Evolutionary conservation across 2,888 invertebrate species (phyloP).

Genomic region (Agrochola lychnidis): DNA sequence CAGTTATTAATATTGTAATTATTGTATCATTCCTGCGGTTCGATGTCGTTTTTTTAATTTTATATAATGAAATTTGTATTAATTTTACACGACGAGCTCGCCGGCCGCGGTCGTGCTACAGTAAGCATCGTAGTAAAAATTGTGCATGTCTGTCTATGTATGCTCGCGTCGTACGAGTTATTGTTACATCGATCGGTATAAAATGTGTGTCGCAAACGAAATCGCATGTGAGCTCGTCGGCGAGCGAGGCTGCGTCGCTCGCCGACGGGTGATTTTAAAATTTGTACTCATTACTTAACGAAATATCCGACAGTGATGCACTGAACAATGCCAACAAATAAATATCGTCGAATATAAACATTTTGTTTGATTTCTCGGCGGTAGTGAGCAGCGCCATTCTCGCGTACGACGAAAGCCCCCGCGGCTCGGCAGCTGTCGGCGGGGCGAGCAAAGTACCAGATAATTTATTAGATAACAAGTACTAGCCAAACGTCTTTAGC

Average conservation of each 20-base stretch:
- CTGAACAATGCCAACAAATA: slow-evolving; percentile 91
- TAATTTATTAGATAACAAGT: too few species aligned
- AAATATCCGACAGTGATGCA: slow-evolving; percentile 91
- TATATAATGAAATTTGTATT: slow-evolving; percentile 91
- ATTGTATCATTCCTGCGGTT: slow-evolving; percentile 91
- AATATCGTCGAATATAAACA: slow-evolving; percentile 90
- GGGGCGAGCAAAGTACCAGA: too few species aligned
- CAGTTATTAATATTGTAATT: slow-evolving; percentile 91
- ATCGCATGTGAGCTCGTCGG: slow-evolving; percentile 89
- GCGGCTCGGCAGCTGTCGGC: slow-evolving; percentile 90
- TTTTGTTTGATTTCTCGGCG: slow-evolving; percentile 83
- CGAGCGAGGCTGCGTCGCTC: slow-evolving; percentile 84
- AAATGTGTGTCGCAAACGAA: slow-evolving; percentile 90
- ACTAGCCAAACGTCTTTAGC: too few species aligned
- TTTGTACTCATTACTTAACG: slow-evolving; percentile 91
- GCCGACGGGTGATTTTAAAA: slow-evolving; percentile 88
- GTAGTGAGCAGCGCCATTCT: slow-evolving; percentile 88
- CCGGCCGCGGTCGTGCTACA: slow-evolving; percentile 89
- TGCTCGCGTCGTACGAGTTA: slow-evolving; percentile 91
- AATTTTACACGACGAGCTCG: slow-evolving; percentile 90
- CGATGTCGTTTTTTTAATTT: slow-evolving; percentile 91
- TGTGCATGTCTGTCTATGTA: slow-evolving; percentile 91
- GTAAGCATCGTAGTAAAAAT: slow-evolving; percentile 89
- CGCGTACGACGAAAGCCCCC: slow-evolving; percentile 90
- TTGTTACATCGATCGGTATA: slow-evolving; percentile 91